Base-by-base conservation (phyloP, 2,888 invertebrate genomes). In the Epicampocera succincta region DNA sequence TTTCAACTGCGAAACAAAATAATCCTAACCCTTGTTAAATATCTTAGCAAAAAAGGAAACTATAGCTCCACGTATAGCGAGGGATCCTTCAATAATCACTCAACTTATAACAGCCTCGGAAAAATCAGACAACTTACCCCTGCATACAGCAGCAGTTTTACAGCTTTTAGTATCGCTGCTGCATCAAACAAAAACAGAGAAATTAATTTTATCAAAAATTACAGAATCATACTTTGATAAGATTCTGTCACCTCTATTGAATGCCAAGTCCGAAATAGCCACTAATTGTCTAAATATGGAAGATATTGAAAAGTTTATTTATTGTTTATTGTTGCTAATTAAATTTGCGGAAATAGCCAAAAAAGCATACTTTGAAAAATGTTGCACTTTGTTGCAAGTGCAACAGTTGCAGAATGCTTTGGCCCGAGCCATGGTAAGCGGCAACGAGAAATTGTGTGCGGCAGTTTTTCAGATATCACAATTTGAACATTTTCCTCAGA, bases 151-250 rank as follows among this genome's bases (percentile, higher is more conserved):
- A 2, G 88, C 88, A 12, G 86, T 89, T 3, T 80, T 90, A 0
- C 88, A 88, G 1, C 74, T 90, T 38, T 78, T 89, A 15, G 74
- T 89, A 6, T 85, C 86, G 0, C 83, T 90, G 15, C 80, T 91
- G 54, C 85, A 87, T 73, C 89, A 88, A 61, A 40, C 86, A 0
- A 89, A 89, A 80, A 90, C 90, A 0, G 88, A 91, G 46, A 89
- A 89, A 42, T 63, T 90, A 42, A 87, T 91, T 54, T 86, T 91
- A 1, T 87, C 90, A 3, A 88, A 89, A 68, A 87, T 91, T 12
- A 87, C 88, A 0, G 90, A 90, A 52, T 90, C 91, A 1, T 90
- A 88, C 72, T 90, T 90, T 65, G 90, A 90, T 79, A 91, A 90
- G 84, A 88, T 90, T 60, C 85, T 91, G 13, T 85, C 87, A 0